These are phyloP conservation scores for Siniperca scherzeri DNA, from an alignment of 2,797 vertebrate species.

Conservation along the genomic window DNA sequence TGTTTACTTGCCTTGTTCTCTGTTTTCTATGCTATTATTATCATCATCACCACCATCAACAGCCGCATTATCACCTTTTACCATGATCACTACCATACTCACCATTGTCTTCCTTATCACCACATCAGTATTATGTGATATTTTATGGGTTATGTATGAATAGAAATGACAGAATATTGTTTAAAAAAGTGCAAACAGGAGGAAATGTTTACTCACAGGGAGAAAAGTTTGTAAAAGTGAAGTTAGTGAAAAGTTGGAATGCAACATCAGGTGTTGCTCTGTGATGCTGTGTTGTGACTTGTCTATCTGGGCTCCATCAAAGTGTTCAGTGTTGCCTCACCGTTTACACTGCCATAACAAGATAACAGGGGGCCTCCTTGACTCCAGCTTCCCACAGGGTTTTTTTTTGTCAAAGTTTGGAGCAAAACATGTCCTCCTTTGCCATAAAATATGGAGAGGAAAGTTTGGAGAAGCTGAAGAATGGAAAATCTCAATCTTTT, in stretches of 20 bases:
- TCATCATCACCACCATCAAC: not conserved
- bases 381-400: slow-evolving; percentile 75
- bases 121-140: not conserved
- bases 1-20: not conserved
- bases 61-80: not conserved
- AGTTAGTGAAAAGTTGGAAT: slow-evolving; percentile 63
- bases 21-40: not conserved
- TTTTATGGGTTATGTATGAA: slow-evolving; percentile 2
- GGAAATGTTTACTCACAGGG: slow-evolving; percentile 41
- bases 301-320: slow-evolving; percentile 82
- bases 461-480: slow-evolving; percentile 40
- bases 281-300: slow-evolving; percentile 66
- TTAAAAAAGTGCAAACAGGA: slow-evolving; percentile 31
- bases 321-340: slow-evolving; percentile 71
- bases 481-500: slow-evolving; percentile 6
- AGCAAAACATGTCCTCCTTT: slow-evolving; percentile 62
- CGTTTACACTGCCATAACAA: slow-evolving; percentile 79
- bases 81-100: not conserved
- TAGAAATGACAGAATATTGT: slow-evolving; percentile 16
- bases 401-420: slow-evolving; percentile 52
- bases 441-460: slow-evolving; percentile 49
- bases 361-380: slow-evolving; percentile 81
- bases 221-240: slow-evolving; percentile 64
- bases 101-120: not conserved
- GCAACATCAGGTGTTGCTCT: slow-evolving; percentile 59